Evolutionary conservation across 2,888 invertebrate species (phyloP).

Genomic region (Drosophila ustulata): DNA sequence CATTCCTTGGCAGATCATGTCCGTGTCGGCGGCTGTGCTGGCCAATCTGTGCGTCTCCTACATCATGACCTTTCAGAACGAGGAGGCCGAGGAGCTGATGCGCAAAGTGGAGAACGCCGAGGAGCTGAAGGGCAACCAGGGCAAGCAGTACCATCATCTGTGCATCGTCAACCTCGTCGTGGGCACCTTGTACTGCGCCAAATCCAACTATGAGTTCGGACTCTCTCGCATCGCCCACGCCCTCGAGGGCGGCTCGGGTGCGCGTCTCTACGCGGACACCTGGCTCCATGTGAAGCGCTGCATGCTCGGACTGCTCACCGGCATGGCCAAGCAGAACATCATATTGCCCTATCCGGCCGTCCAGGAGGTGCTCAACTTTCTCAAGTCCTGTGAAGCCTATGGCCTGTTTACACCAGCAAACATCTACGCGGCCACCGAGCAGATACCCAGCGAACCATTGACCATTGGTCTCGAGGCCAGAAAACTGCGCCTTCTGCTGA

Average conservation of each 20-base stretch:
- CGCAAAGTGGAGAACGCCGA: conserved; percentile 99
- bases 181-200: conserved; percentile 98
- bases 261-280: conserved; percentile 97
- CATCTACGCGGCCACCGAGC: conserved; percentile 80
- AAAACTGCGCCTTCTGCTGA: conserved; percentile 82
- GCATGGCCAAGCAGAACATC: conserved; percentile 93
- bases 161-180: conserved; percentile 99
- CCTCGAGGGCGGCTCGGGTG: conserved; percentile 86
- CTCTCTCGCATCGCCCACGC: conserved; percentile 99
- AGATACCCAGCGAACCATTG: conserved; percentile 80
- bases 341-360: conserved; percentile 92
- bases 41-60: conserved; percentile 99
- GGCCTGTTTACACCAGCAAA: conserved; percentile 84
- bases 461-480: conserved; percentile 85
- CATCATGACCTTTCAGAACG: conserved; percentile 99
- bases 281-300: conserved; percentile 99
- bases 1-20: conserved; percentile 88
- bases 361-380: conserved; percentile 93
- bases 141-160: conserved; percentile 97
- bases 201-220: conserved; percentile 99
- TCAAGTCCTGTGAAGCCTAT: conserved; percentile 92
- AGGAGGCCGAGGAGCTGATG: conserved; percentile 99
- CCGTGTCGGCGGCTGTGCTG: conserved; percentile 98
- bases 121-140: conserved; percentile 93
- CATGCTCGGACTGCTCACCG: conserved; percentile 94